Evolutionary conservation across 2,888 invertebrate genomes (phyloP).

Genomic region (Ichneumoninae sp.): DNA sequence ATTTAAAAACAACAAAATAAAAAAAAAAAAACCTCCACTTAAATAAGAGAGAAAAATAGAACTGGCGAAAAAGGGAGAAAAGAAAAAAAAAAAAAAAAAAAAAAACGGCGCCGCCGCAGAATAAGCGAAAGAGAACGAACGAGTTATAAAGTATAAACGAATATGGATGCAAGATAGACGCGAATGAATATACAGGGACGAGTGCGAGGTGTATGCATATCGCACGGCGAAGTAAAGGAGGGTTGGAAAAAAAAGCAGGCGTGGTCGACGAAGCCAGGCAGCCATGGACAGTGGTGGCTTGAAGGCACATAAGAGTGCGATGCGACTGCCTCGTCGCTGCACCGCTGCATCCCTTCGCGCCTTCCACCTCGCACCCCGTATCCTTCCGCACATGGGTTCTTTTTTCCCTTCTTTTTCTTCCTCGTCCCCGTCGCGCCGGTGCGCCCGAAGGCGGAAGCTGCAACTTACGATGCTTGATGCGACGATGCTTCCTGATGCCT

Average conservation of each 20-base stretch:
- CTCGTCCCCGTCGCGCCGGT: slow-evolving; percentile 30
- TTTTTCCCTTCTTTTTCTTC: slow-evolving; percentile 3
- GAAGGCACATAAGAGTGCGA: slow-evolving; percentile 22
- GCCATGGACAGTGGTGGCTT: not conserved
- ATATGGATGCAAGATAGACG: slow-evolving; percentile 39
- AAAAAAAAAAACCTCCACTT: no score
- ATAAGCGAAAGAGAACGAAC: slow-evolving; percentile 30
- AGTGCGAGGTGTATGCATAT: slow-evolving; percentile 58
- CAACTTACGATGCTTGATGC: slow-evolving; percentile 78
- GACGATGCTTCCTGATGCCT: slow-evolving; percentile 73
- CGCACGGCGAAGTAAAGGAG: slow-evolving; percentile 51
- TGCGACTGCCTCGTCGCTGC: slow-evolving; percentile 50
- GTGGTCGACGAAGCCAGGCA: slow-evolving; percentile 46
- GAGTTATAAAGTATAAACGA: slow-evolving; percentile 42
- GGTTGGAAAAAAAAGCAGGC: slow-evolving; percentile 45
- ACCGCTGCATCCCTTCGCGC: slow-evolving; percentile 51
- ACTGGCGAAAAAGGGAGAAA: no score
- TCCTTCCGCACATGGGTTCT: slow-evolving; percentile 29
- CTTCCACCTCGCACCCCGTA: slow-evolving; percentile 28
- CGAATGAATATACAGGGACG: slow-evolving; percentile 58
- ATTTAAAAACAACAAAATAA: no score
- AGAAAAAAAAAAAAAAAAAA: not conserved
- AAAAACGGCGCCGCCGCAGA: not conserved
- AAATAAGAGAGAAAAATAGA: no score
- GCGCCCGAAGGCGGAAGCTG: slow-evolving; percentile 66